Conservation (phyloP, 1,140 invertebrate genomes). For the Cylas formicarius region DNA sequence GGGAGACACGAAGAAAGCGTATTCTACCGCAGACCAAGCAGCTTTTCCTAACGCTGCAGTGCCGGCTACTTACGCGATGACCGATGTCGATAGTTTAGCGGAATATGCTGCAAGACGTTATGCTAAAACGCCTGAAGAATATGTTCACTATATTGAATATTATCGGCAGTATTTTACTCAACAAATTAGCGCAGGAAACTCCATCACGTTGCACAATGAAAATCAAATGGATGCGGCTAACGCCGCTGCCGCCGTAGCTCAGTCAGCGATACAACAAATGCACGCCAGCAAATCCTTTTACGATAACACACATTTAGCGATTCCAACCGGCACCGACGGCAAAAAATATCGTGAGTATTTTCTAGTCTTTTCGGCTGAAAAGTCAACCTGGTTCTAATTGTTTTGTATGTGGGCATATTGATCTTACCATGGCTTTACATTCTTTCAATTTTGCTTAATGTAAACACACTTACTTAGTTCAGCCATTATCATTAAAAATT, state of each 20-base stretch:
- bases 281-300: slow-evolving; percentile 49
- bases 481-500: too few species aligned
- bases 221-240: slow-evolving; percentile 62
- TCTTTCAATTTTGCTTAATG: too few species aligned
- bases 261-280: slow-evolving; percentile 76
- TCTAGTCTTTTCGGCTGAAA: neutral
- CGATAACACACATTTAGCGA: slow-evolving; percentile 34
- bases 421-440: too few species aligned
- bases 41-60: slow-evolving; percentile 35
- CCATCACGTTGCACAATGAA: slow-evolving; percentile 50
- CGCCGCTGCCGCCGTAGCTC: slow-evolving; percentile 82
- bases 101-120: slow-evolving; percentile 73
- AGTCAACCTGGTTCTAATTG: too few species aligned
- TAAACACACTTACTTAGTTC: too few species aligned
- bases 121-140: slow-evolving; percentile 65
- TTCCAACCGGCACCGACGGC: slow-evolving; percentile 54
- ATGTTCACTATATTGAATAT: slow-evolving; percentile 66
- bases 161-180: slow-evolving; percentile 76
- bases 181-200: slow-evolving; percentile 57
- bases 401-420: too few species aligned
- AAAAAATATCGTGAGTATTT: slow-evolving; percentile 55
- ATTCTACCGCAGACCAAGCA: slow-evolving; percentile 36
- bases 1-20: slow-evolving; percentile 41
- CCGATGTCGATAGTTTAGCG: slow-evolving; percentile 65
- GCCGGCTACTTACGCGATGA: slow-evolving; percentile 50